Base-by-base conservation (phyloP, 2,888 invertebrate species). In the Hypolimnas misippus region DNA sequence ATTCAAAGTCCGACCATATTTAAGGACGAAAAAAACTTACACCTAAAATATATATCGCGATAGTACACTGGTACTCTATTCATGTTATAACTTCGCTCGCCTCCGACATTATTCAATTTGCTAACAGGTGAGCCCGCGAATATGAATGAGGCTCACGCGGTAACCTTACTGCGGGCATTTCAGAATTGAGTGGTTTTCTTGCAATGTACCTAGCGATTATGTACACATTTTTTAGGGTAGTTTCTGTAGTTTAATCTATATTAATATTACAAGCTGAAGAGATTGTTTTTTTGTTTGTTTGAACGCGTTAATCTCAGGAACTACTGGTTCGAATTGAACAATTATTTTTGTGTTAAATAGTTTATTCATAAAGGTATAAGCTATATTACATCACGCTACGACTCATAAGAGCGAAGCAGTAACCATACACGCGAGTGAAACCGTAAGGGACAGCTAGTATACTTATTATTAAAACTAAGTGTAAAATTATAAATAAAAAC, bases 71-170 rank as follows among this genome's bases (percentile, higher is more conserved):
- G 55, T 59, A 60, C 58, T 71, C 70, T 72, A 68, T 68, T 76
- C 75, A 74, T 81, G 84, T 84, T 81, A 86, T 87, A 91, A 91
- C 87, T 90, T 90, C 83, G 74, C 83, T 80, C 86, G 84, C 78
- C 78, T 83, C 74, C 76, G 71, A 78, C 84, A 84, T 91, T 88
- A 90, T 86, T 89, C 88, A 87, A 90, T 91, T 90, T 88, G 72
- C 72, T 79, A 78, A 79, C 87, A 87, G 85, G 84, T 85, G 83
- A 79, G 81, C 75, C 74, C 77, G 73, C 76, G 89, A 87, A 90
- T 89, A 83, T 79, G 78, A 88, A 91, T 88, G 82, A 86, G 79
- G 70, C 69, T 58, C 63, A 57, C 57, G n/a, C n/a, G 66, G 65
- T 66, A 56, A 63, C 58, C 68, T 63, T 61, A 55, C 70, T 70